Evolutionary conservation across 1,140 invertebrate genomes (phyloP).

Genomic region (Lineus longissimus): DNA sequence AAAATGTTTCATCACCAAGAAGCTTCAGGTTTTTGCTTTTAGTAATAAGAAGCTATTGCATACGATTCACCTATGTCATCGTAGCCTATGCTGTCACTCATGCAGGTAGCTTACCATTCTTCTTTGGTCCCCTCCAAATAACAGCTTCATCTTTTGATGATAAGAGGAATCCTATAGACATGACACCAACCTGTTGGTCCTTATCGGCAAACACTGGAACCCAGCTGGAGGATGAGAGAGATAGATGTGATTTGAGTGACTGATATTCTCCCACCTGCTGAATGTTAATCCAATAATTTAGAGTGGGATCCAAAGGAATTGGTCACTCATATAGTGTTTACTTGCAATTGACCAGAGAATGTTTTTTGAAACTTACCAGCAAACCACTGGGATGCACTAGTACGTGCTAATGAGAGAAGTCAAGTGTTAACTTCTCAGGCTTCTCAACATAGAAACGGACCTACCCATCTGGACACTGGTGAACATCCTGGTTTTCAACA

Average conservation of each 20-base stretch:
- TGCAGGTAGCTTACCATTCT: slow-evolving; percentile 64
- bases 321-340: background rate
- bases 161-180: slow-evolving; percentile 93
- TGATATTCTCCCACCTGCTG: too few relatives aligned
- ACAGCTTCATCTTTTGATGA: slow-evolving; percentile 81
- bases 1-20: too few relatives aligned
- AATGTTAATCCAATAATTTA: too few relatives aligned
- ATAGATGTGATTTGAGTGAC: background rate
- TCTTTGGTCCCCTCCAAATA: slow-evolving; percentile 94
- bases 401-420: too few relatives aligned
- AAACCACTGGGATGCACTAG: too few relatives aligned
- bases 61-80: background rate
- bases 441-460: background rate
- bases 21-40: too few relatives aligned
- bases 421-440: too few relatives aligned
- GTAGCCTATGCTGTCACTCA: background rate
- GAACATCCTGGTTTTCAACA: slow-evolving; percentile 73
- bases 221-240: slow-evolving; percentile 64
- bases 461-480: slow-evolving; percentile 74
- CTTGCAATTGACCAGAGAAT: background rate
- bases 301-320: too few relatives aligned
- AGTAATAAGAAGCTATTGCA: too few relatives aligned
- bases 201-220: slow-evolving; percentile 83
- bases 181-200: slow-evolving; percentile 78
- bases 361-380: too few relatives aligned